phyloP scores from a whole-genome alignment of 2,888 invertebrate species.

The Smittia sp. region DNA sequence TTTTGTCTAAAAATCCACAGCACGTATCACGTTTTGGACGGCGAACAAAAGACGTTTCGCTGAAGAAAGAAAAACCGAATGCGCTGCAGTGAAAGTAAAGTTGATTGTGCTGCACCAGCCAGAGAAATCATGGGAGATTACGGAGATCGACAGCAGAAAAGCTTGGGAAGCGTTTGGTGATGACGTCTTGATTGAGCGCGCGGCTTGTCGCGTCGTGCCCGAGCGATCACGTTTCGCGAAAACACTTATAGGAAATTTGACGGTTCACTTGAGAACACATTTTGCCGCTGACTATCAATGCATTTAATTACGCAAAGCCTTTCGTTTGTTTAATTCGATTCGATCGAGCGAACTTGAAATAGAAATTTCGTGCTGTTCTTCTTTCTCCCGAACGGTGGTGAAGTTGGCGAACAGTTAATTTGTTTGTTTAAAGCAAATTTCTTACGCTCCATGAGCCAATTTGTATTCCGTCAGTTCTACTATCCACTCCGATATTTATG shows the following conservation, averaged over 20 bases:
- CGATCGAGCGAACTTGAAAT: constrained; percentile 22
- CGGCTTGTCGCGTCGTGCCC: background rate
- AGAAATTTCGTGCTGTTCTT: constrained; percentile 24
- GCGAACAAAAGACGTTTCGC: constrained; percentile 19
- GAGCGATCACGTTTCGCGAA: background rate
- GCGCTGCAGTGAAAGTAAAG: constrained; percentile 13
- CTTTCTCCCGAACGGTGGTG: background rate
- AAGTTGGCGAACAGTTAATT: no score
- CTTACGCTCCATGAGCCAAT: no score
- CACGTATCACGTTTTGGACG: constrained; percentile 17
- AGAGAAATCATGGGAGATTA: constrained; percentile 14
- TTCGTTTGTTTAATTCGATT: background rate
- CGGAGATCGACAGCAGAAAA: background rate
- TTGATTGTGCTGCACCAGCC: background rate
- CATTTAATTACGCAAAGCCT: constrained; percentile 5
- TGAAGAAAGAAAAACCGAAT: background rate
- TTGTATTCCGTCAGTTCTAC: no score
- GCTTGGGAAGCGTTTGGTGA: background rate
- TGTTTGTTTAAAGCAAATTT: no score
- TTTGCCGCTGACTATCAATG: constrained; percentile 6
- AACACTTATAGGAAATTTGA: constrained; percentile 6
- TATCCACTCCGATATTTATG: no score
- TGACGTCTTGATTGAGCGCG: background rate
- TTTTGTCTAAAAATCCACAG: background rate
- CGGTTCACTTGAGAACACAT: constrained; percentile 5